Conservation (phyloP, 2,888 invertebrate species). For the Lacanobia wlatinum region DNA sequence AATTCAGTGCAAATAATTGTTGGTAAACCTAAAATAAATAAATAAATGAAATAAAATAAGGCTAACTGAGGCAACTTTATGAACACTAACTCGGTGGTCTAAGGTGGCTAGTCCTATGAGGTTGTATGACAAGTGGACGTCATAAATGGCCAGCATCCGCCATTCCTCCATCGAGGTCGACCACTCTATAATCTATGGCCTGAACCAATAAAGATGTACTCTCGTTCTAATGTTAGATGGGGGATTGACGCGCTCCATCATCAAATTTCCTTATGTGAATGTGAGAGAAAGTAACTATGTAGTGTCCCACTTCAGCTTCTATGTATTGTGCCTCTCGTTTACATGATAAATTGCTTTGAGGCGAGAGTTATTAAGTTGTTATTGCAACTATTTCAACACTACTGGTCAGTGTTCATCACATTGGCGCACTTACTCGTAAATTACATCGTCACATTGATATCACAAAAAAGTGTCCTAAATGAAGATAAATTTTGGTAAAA, state of each 20-base stretch:
- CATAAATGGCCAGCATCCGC: slow-evolving; percentile 59
- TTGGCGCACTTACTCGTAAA: neutral
- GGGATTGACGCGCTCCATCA: slow-evolving; percentile 50
- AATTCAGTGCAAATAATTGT: too few relatives aligned
- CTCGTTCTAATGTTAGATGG: slow-evolving; percentile 32
- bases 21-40: too few relatives aligned
- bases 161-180: slow-evolving; percentile 43
- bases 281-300: slow-evolving; percentile 57
- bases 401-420: neutral
- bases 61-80: slow-evolving; percentile 16
- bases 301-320: slow-evolving; percentile 40
- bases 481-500: too few relatives aligned
- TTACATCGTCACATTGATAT: neutral
- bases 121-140: slow-evolving; percentile 44
- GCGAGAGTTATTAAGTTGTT: slow-evolving; percentile 29
- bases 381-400: slow-evolving; percentile 27
- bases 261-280: slow-evolving; percentile 57
- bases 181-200: slow-evolving; percentile 34
- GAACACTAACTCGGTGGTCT: slow-evolving; percentile 13
- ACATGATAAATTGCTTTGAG: slow-evolving; percentile 29
- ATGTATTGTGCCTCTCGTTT: slow-evolving; percentile 36
- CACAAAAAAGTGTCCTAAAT: neutral
- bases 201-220: slow-evolving; percentile 36
- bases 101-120: slow-evolving; percentile 32
- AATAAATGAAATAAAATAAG: too few relatives aligned